These are phyloP conservation scores for Andrena chrysosceles DNA, from an alignment of 2,888 invertebrate genomes.

Conservation along the genomic window DNA sequence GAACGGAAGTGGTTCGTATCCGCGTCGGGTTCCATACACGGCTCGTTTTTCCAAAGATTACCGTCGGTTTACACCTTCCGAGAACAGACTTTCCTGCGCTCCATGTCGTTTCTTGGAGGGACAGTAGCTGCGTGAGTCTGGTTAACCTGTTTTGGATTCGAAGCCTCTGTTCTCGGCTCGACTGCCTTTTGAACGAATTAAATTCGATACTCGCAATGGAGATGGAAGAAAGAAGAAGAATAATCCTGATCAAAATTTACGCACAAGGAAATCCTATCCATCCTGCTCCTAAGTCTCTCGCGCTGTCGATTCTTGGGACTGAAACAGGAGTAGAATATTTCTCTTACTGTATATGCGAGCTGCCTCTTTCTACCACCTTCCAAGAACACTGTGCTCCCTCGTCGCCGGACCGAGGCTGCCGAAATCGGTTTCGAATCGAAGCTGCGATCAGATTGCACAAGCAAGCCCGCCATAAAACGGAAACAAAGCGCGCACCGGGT, in stretches of 20 bases:
- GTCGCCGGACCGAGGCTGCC: background rate
- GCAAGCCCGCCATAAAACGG: background rate
- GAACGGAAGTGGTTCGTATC: constrained; percentile 53
- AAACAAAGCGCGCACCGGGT: constrained; percentile 4
- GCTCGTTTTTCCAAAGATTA: constrained; percentile 63
- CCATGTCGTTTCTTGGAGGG: constrained; percentile 64
- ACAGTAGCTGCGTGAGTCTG: constrained; percentile 63
- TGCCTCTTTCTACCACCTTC: background rate
- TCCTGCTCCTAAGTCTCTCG: too few species aligned
- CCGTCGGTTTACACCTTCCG: constrained; percentile 66
- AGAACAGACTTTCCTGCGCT: constrained; percentile 71
- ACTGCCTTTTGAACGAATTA: constrained; percentile 15
- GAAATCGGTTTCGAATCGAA: background rate
- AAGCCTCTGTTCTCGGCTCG: constrained; percentile 58
- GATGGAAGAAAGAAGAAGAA: background rate
- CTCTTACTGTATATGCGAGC: constrained; percentile 12
- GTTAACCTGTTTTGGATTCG: constrained; percentile 72
- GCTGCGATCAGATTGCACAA: constrained; percentile 35
- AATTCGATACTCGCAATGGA: background rate
- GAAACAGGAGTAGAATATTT: background rate
- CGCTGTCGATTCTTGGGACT: background rate
- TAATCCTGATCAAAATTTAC: background rate
- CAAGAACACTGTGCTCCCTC: background rate
- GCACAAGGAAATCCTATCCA: background rate
- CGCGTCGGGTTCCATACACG: constrained; percentile 47